Percentiles rank a stretch among this genome's conserved stretches.
These are phyloP conservation scores for Cacatua alba DNA, from an alignment of 2,113 vertebrate species.

Conservation along the genomic window DNA sequence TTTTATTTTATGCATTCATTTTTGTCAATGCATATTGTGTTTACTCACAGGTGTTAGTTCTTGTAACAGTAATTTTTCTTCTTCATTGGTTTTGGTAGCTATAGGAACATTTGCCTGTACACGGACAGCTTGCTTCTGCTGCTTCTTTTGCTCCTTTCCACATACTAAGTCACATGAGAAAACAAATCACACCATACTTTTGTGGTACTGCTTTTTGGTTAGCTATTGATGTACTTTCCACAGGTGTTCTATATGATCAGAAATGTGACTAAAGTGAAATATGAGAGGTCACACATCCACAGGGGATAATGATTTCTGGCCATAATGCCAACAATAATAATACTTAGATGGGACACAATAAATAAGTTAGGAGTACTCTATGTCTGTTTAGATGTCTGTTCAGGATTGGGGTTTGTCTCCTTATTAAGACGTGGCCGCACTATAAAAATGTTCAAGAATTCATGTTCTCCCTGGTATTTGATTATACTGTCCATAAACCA, in stretches of 20 bases:
- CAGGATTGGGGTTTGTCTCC: background rate
- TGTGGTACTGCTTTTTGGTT: background rate
- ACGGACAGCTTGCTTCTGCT: background rate
- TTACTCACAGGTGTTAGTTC: slow-evolving; percentile 7
- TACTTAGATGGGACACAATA: background rate
- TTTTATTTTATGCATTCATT: background rate
- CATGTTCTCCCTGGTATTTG: background rate
- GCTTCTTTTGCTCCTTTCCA: background rate
- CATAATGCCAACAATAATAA: background rate
- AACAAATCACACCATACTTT: background rate
- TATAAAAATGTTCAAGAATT: background rate
- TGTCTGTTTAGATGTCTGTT: background rate
- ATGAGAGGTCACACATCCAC: background rate
- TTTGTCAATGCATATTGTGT: background rate
- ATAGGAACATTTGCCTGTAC: background rate
- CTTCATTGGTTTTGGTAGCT: slow-evolving; percentile 10
- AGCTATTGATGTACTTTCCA: background rate
- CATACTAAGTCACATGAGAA: background rate
- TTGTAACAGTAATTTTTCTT: background rate
- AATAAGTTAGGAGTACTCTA: background rate
- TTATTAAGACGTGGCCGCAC: background rate
- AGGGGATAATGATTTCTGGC: background rate
- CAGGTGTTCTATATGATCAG: background rate
- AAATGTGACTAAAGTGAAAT: background rate
- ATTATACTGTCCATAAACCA: background rate